Evolutionary conservation across 2,113 vertebrate species (phyloP).

Genomic region (Eurypyga helias): DNA sequence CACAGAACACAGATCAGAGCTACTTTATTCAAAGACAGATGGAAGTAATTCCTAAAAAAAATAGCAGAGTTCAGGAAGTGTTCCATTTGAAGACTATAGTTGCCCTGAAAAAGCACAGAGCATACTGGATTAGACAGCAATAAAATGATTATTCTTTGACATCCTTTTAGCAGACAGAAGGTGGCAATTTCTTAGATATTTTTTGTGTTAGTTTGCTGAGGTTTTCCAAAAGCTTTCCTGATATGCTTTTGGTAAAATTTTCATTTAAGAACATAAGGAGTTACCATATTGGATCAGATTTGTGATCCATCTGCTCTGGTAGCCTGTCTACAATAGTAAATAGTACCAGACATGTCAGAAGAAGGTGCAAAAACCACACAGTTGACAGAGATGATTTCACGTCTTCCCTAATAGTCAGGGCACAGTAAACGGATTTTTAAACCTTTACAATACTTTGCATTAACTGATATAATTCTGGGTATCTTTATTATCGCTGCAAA

Average conservation of each 20-base stretch:
- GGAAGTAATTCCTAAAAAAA: slow-evolving; percentile 36
- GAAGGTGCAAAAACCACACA: slow-evolving; percentile 42
- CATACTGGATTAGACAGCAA: slow-evolving; percentile 2
- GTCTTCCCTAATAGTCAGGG: background rate
- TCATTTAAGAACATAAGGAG: slow-evolving; percentile 58
- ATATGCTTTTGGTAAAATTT: slow-evolving; percentile 42
- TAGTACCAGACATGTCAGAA: slow-evolving; percentile 34
- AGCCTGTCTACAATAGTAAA: slow-evolving; percentile 34
- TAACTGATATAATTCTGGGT: background rate
- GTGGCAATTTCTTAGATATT: slow-evolving; percentile 31
- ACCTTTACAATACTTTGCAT: background rate
- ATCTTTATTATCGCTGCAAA: background rate
- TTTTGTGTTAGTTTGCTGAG: slow-evolving; percentile 40
- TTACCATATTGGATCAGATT: slow-evolving; percentile 58
- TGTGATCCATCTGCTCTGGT: slow-evolving; percentile 63
- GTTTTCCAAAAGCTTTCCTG: slow-evolving; percentile 41
- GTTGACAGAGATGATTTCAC: slow-evolving; percentile 32
- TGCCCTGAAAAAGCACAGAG: slow-evolving; percentile 28
- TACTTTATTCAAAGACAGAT: slow-evolving; percentile 38
- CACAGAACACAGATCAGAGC: background rate
- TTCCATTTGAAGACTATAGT: background rate
- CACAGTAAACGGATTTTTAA: background rate
- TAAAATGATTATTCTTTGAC: slow-evolving; percentile 34
- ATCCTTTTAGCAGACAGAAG: slow-evolving; percentile 48
- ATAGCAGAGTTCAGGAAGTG: background rate